Evolutionary conservation across 1,140 invertebrate genomes (phyloP).

Genomic region (Conopomorpha cramerella): DNA sequence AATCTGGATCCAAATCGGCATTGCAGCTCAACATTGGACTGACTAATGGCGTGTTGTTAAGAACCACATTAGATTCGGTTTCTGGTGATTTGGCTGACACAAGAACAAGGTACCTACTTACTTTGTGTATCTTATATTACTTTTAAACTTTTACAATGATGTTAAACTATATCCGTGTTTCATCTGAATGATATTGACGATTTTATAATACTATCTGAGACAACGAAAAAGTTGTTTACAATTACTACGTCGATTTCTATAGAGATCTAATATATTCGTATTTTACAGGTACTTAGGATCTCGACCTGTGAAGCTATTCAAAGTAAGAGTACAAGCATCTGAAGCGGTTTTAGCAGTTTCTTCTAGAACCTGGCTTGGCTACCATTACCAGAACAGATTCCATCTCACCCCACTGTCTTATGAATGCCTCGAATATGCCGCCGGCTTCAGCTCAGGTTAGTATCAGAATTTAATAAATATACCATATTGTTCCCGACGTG

Average conservation of each 20-base stretch:
- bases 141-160: too few species aligned
- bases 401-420: conserved; percentile 96
- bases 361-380: conserved; percentile 96
- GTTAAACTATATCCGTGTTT: conserved; percentile 45
- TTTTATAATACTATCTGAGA: conserved; percentile 53
- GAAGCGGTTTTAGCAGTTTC: conserved; percentile 98
- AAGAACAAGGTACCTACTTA: conserved; percentile 71
- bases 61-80: conserved; percentile 95
- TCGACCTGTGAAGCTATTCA: conserved; percentile 93
- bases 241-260: too few species aligned
- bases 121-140: conserved; percentile 2
- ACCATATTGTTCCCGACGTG: too few species aligned
- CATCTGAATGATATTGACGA: conserved; percentile 48
- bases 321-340: conserved; percentile 92
- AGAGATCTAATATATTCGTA: conserved; percentile 5
- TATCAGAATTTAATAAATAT: not conserved
- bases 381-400: conserved; percentile 97
- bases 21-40: conserved; percentile 98
- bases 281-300: conserved; percentile 86
- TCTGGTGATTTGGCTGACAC: conserved; percentile 97
- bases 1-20: conserved; percentile 70
- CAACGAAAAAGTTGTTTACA: conserved; percentile 2
- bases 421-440: conserved; percentile 96
- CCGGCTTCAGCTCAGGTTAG: conserved; percentile 87
- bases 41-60: conserved; percentile 93